Evolutionary conservation across 2,797 vertebrate genomes (phyloP).

Genomic region (Cichlasoma orientale): DNA sequence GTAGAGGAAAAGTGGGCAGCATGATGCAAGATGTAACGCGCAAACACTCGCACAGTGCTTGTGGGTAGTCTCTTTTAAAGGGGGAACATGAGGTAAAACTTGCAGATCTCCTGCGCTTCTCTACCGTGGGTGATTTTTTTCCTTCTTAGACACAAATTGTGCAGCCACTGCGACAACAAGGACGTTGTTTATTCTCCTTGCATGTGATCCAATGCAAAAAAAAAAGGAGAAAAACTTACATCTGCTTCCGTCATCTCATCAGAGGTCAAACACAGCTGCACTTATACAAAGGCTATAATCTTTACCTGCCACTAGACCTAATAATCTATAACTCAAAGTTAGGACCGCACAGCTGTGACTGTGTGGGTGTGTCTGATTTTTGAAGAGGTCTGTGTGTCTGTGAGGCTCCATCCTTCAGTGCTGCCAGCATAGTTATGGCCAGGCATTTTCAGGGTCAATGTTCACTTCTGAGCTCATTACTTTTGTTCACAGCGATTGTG

Average conservation of each 20-base stretch:
- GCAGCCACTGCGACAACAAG: not conserved
- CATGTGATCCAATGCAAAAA: slow-evolving; percentile 9
- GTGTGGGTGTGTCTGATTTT: slow-evolving; percentile 38
- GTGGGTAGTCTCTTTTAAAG: slow-evolving; percentile 25
- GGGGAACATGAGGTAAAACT: slow-evolving; percentile 27
- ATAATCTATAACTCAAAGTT: slow-evolving; percentile 45
- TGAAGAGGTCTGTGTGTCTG: slow-evolving; percentile 6
- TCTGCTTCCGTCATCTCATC: slow-evolving; percentile 6
- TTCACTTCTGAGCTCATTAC: slow-evolving; percentile 53
- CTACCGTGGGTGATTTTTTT: not conserved
- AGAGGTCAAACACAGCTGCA: slow-evolving; percentile 16
- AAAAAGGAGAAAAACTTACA: not conserved
- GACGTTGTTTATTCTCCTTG: slow-evolving; percentile 9
- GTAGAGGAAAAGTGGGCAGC: slow-evolving; percentile 28
- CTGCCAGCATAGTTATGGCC: slow-evolving; percentile 16
- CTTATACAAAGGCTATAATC: slow-evolving; percentile 27
- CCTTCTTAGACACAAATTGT: not conserved
- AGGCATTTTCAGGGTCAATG: slow-evolving; percentile 50
- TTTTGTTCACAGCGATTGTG: slow-evolving; percentile 34
- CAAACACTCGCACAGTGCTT: not conserved
- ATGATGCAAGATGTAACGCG: slow-evolving; percentile 32
- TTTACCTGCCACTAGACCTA: slow-evolving; percentile 23
- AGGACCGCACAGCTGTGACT: slow-evolving; percentile 33
- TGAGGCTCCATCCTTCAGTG: slow-evolving; percentile 12
- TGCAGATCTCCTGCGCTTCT: not conserved